These are phyloP conservation scores for Drosophila subpulchrella DNA, from an alignment of 1,140 invertebrate species.

Conservation along the genomic window DNA sequence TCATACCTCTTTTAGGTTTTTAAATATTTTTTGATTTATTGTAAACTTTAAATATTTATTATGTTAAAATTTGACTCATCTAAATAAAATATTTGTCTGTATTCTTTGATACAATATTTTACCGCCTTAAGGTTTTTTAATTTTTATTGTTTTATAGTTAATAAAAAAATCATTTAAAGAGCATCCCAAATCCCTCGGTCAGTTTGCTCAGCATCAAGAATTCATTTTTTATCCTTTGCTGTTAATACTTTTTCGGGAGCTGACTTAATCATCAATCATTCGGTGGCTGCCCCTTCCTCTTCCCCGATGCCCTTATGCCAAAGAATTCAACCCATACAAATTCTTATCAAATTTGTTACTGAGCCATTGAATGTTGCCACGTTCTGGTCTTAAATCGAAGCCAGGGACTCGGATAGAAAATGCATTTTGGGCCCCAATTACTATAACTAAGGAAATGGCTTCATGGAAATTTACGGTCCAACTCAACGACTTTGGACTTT, in stretches of 20 bases:
- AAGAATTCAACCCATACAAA: constrained; percentile 17
- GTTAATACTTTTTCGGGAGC: constrained; percentile 53
- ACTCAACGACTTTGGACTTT: constrained; percentile 70
- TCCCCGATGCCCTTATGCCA: neutral
- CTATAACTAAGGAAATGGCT: constrained; percentile 33
- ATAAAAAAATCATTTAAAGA: neutral
- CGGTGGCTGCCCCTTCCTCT: constrained; percentile 7
- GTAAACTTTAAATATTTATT: no score
- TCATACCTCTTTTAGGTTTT: no score
- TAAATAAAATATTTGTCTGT: no score
- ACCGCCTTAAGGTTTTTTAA: neutral
- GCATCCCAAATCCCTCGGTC: neutral
- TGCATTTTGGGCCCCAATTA: constrained; percentile 59
- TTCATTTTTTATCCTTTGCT: constrained; percentile 11
- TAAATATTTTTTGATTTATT: no score
- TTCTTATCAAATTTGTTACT: constrained; percentile 45
- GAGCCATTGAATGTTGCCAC: constrained; percentile 23
- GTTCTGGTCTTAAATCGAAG: constrained; percentile 30
- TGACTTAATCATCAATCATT: constrained; percentile 56
- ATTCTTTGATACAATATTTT: no score
- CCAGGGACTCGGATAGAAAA: constrained; percentile 12
- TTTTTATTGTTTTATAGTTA: neutral
- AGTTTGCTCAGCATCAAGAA: no score
- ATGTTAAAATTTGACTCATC: no score
- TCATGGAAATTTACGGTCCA: constrained; percentile 48